Base-by-base conservation (phyloP, 2,888 invertebrate species). In the Dryobota labecula region DNA sequence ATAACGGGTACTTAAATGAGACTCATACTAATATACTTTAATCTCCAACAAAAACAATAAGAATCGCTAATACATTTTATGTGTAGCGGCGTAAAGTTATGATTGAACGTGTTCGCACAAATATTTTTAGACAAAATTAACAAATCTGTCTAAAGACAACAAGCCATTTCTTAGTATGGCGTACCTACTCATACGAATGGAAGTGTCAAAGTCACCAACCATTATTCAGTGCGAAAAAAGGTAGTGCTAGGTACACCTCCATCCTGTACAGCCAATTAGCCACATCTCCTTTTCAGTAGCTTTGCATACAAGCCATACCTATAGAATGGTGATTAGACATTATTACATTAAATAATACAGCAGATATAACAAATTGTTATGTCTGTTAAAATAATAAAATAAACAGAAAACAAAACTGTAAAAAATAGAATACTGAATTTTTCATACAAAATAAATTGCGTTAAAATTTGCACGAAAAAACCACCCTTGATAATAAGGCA, bases 51-150 rank as follows among this genome's bases (percentile, higher is more conserved):
- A 49, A 49, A 30, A 69, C 24, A 68, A 45, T 51, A 54, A 13
- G 13, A 57, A 30, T 57, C 49, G 15, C 56, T 73, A 77, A 73
- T 15, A 36, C 38, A 70, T 38, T 77, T 73, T 57, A 30, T 30
- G 24, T 76, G 77, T 77, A 20, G 1, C 30, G 43, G 43, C 30
- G 70, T 43, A 49, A 49, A 57, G 7, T 56, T 47, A 47, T 47
- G n/a, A 69, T 69, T 20, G 27, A 18, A 15, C 20, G 45, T 70
- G 20, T 70, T 57, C 57, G 36, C 36, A 70, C 24, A 5, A 69
- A 33, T 43, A 30, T 72, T 38, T 30, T 11, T 15, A 6, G 13
- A 45, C n/a, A 18, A n/a, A n/a, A n/a, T n/a, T n/a, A 4, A 36
- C 15, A n/a, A 66, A 47, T 13, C 1, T 38, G 5, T 38, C 11